A percentile compares a stretch with the other conserved stretches of the same genome.
phyloP scores from a whole-genome alignment of 2,113 vertebrate species.

The Hemiprocne comata region DNA sequence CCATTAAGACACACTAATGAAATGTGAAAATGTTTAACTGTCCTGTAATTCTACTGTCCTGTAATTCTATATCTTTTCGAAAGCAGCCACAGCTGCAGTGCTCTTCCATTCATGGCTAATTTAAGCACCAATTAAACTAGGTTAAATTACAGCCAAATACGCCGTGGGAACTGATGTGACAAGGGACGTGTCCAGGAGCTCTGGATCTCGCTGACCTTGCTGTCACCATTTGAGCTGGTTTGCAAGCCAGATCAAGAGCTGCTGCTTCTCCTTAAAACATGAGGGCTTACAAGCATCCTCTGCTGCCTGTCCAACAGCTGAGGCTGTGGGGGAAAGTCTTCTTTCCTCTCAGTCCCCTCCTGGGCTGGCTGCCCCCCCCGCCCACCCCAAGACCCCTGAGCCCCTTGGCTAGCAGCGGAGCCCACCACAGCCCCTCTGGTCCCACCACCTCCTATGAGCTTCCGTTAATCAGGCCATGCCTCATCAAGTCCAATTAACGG shows the following conservation, averaged over 20 bases:
- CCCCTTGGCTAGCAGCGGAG: background rate
- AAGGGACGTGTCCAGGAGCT: background rate
- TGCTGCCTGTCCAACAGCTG: background rate
- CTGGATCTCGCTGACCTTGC: background rate
- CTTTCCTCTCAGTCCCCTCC: too few species aligned
- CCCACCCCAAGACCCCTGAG: background rate
- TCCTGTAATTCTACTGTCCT: slow-evolving; percentile 31
- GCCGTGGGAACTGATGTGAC: background rate
- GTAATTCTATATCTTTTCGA: slow-evolving; percentile 24
- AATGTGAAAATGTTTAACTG: slow-evolving; percentile 59
- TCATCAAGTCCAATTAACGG: background rate
- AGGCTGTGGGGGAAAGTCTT: background rate
- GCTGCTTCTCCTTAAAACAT: background rate
- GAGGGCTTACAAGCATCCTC: fast-evolving
- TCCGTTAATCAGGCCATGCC: background rate
- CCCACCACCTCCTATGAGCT: background rate
- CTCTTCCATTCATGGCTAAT: slow-evolving; percentile 45
- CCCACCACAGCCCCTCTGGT: background rate
- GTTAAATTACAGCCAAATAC: slow-evolving; percentile 20
- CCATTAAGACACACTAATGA: slow-evolving; percentile 56
- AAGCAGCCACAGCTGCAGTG: background rate
- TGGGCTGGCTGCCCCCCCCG: background rate
- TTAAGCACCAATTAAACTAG: slow-evolving; percentile 47
- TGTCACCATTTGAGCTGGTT: fast-evolving
- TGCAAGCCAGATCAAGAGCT: background rate